phyloP scores from a whole-genome alignment of 2,113 vertebrate species.

The Progne subis region DNA sequence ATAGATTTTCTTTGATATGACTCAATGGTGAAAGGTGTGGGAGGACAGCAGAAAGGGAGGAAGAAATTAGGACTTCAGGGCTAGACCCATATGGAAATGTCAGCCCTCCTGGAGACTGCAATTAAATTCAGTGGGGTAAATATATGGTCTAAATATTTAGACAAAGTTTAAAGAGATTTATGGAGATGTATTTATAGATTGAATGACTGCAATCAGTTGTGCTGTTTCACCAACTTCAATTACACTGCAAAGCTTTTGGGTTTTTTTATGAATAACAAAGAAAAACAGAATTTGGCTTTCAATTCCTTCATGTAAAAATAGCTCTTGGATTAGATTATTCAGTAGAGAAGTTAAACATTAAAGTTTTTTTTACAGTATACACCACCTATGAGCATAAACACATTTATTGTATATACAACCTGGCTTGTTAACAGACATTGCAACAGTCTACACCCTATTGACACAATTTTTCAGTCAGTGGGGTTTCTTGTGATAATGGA shows the following conservation, averaged over 20 bases:
- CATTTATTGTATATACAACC: neutral
- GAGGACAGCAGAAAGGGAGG: neutral
- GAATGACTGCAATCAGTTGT: neutral
- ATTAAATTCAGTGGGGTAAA: neutral
- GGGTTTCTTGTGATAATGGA: constrained; percentile 35
- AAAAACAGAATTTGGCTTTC: neutral
- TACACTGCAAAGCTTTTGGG: neutral
- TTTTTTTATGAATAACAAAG: neutral
- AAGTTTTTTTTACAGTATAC: neutral
- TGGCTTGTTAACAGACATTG: constrained; percentile 12
- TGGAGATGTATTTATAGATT: neutral
- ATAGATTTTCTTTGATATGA: neutral
- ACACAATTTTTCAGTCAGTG: constrained; percentile 44
- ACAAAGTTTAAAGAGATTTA: neutral
- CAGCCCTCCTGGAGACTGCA: neutral
- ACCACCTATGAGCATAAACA: neutral
- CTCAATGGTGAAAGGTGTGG: neutral
- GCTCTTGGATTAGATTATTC: neutral
- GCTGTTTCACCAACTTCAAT: neutral
- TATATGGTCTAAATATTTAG: neutral
- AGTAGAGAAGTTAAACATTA: neutral
- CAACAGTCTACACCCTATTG: constrained; percentile 4
- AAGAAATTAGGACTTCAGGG: neutral
- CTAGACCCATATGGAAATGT: neutral
- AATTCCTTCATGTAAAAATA: neutral